Evolutionary conservation across 23 tunicate species (phyloP).

Genomic region (Halocynthia roretzi): DNA sequence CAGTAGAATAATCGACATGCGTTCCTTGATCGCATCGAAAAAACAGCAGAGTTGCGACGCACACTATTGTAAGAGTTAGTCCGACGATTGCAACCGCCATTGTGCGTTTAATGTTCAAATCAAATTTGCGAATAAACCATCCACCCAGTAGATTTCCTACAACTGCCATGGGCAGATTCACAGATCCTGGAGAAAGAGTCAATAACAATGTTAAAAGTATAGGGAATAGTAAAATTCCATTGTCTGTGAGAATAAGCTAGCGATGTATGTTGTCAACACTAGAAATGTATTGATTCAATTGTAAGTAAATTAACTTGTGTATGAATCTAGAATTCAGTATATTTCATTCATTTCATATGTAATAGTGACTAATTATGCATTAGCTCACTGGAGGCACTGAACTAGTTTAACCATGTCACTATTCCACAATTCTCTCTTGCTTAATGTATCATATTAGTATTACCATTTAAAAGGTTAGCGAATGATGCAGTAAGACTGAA

Average conservation of each 20-base stretch:
- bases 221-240: too few species aligned
- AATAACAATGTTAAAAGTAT: background rate
- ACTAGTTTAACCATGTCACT: too few species aligned
- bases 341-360: too few species aligned
- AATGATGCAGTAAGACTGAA: constrained; percentile 62
- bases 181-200: constrained; percentile 41
- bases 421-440: too few species aligned
- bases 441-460: background rate
- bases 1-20: background rate
- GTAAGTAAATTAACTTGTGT: too few species aligned
- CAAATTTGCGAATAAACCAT: constrained; percentile 44
- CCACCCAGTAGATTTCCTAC: constrained; percentile 84
- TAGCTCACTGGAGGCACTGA: too few species aligned
- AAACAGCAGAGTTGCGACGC: constrained; percentile 35
- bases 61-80: constrained; percentile 21
- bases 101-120: constrained; percentile 54
- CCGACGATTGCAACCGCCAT: constrained; percentile 39
- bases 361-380: too few species aligned
- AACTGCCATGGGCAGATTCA: constrained; percentile 82
- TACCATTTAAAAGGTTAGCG: constrained; percentile 82
- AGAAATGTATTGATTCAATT: too few species aligned
- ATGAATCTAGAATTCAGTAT: too few species aligned
- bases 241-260: too few species aligned
- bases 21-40: constrained; percentile 26
- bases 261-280: too few species aligned